phyloP scores from a whole-genome alignment of 2,797 vertebrate species.

The Melanotaenia maccullochi region DNA sequence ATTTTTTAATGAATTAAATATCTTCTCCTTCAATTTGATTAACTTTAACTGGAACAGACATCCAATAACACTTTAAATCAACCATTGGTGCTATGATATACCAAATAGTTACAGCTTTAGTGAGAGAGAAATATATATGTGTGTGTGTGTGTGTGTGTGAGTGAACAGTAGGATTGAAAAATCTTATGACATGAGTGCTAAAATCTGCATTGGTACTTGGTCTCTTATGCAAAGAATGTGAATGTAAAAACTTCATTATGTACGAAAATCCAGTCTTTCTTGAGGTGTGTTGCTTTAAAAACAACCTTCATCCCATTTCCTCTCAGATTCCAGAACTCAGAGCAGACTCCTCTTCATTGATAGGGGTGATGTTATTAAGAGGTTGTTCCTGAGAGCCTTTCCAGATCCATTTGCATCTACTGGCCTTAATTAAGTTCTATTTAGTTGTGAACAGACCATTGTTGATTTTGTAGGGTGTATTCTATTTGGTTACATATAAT shows the following conservation, averaged over 20 bases:
- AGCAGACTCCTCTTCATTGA: background rate
- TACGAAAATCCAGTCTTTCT: background rate
- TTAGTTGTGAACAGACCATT: background rate
- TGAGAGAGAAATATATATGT: no score
- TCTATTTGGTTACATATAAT: background rate
- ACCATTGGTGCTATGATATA: no score
- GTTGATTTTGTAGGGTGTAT: background rate
- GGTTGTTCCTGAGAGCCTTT: background rate
- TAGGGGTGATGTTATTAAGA: background rate
- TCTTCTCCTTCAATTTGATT: no score
- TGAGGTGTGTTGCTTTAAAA: background rate
- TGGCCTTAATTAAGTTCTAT: background rate
- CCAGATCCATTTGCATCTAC: background rate
- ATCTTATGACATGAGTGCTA: background rate
- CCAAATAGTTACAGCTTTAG: no score
- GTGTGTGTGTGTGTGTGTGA: no score
- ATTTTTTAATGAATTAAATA: background rate
- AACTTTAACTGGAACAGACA: no score
- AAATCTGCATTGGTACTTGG: background rate
- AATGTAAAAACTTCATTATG: background rate
- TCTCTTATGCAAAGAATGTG: background rate
- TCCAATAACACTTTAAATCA: no score
- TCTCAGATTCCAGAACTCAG: background rate
- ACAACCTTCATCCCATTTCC: background rate
- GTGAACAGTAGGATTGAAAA: background rate